A percentile compares a stretch with the other conserved stretches of the same genome.
These are phyloP conservation scores for Ptilodon capucinus DNA, from an alignment of 2,888 invertebrate species.

Conservation along the genomic window DNA sequence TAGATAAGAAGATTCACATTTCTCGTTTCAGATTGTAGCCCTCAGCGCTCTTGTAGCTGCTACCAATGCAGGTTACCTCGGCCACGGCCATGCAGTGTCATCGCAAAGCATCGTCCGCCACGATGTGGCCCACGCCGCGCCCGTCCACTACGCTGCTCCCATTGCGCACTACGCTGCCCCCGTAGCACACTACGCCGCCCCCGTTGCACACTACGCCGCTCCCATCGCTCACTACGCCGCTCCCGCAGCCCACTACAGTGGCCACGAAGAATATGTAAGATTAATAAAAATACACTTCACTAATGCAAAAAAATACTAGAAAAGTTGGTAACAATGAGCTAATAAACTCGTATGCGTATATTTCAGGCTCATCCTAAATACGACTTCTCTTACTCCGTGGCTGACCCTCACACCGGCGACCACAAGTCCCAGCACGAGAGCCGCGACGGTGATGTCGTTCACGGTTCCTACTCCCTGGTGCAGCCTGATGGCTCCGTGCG, in stretches of 20 bases:
- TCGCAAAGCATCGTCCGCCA: constrained; percentile 33
- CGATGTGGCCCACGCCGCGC: constrained; percentile 21
- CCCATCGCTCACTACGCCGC: constrained; percentile 37
- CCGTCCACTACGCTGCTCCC: constrained; percentile 14
- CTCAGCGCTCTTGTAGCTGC: constrained; percentile 44
- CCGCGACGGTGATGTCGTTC: constrained; percentile 67
- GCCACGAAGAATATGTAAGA: constrained; percentile 41
- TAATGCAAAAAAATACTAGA: too few relatives aligned
- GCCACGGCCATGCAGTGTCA: constrained; percentile 31
- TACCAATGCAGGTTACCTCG: constrained; percentile 46
- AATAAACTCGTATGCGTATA: too few relatives aligned
- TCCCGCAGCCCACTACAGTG: constrained; percentile 30
- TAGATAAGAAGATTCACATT: too few relatives aligned
- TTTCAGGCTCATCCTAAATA: constrained; percentile 74
- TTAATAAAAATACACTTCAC: too few relatives aligned
- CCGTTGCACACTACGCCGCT: constrained; percentile 32
- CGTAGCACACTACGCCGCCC: constrained; percentile 20
- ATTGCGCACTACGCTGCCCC: constrained; percentile 38
- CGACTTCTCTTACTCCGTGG: constrained; percentile 79
- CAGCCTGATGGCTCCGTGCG: constrained; percentile 79
- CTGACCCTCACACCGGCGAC: constrained; percentile 84
- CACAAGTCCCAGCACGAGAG: constrained; percentile 79
- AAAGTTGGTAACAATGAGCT: too few relatives aligned
- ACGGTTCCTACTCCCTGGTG: constrained; percentile 75
- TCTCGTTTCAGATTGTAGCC: constrained; percentile 19